These are phyloP conservation scores for Ophion slaviceki DNA, from an alignment of 2,888 invertebrate species.

Conservation along the genomic window DNA sequence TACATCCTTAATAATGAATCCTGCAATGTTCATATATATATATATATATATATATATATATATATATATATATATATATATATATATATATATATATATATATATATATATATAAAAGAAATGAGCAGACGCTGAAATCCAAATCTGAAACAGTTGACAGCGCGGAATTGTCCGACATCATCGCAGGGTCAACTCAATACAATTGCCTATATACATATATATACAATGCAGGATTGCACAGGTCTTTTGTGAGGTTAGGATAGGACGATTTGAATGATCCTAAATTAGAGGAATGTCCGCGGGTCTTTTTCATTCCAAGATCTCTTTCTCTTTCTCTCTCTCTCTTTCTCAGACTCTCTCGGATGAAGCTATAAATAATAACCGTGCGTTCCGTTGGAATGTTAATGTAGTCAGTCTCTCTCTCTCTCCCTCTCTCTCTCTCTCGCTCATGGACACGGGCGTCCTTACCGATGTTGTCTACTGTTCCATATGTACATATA, in stretches of 20 bases:
- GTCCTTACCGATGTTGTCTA: neutral
- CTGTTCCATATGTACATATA: slow-evolving; percentile 5
- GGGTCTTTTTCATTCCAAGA: slow-evolving; percentile 77
- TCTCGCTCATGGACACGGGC: neutral
- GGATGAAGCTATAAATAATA: slow-evolving; percentile 82
- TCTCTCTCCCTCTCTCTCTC: slow-evolving; percentile 8
- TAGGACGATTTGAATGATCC: slow-evolving; percentile 66
- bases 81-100: too few relatives aligned
- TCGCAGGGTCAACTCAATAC: slow-evolving; percentile 38
- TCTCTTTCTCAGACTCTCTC: slow-evolving; percentile 60
- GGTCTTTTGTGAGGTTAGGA: slow-evolving; percentile 26
- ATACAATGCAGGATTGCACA: neutral
- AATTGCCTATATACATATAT: neutral
- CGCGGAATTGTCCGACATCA: slow-evolving; percentile 19
- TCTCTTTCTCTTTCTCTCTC: slow-evolving; percentile 57
- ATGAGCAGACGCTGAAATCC: slow-evolving; percentile 10
- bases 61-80: too few relatives aligned
- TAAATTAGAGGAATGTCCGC: slow-evolving; percentile 80
- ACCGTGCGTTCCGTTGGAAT: slow-evolving; percentile 76
- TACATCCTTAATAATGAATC: too few relatives aligned
- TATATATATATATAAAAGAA: too few relatives aligned
- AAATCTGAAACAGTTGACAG: slow-evolving; percentile 56
- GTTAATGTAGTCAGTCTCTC: slow-evolving; percentile 76
- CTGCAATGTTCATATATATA: too few relatives aligned
- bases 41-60: too few relatives aligned